phyloP scores from a whole-genome alignment of 2,797 vertebrate genomes.

The Furcifer pardalis region DNA sequence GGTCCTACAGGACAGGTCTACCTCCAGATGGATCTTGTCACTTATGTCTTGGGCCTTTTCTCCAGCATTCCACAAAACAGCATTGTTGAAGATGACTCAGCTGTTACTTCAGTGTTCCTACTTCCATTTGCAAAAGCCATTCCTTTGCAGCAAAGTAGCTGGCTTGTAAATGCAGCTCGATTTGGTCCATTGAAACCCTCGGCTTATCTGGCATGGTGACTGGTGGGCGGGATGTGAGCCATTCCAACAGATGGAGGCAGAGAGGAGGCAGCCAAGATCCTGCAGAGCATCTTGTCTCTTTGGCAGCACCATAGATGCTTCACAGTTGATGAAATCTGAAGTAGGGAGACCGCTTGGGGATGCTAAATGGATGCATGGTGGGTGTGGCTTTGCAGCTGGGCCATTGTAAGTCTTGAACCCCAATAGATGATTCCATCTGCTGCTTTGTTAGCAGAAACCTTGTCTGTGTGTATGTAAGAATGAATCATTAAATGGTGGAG shows the following conservation, averaged over 20 bases:
- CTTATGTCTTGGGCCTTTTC: background rate
- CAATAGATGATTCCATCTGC: background rate
- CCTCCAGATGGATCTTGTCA: background rate
- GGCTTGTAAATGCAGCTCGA: background rate
- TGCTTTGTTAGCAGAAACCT: background rate
- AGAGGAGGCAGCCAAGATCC: slow-evolving; percentile 27
- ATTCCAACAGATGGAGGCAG: slow-evolving; percentile 37
- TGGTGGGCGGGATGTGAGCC: slow-evolving; percentile 35
- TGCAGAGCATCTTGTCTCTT: slow-evolving; percentile 43
- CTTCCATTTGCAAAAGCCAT: background rate
- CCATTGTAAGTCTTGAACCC: background rate
- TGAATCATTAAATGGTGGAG: background rate
- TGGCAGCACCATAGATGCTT: background rate
- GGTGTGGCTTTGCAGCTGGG: background rate
- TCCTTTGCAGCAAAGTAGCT: background rate
- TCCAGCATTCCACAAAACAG: background rate
- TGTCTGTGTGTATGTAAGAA: too few species aligned
- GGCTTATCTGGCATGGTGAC: slow-evolving; percentile 5
- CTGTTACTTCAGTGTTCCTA: background rate
- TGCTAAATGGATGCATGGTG: background rate
- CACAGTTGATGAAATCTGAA: slow-evolving; percentile 7
- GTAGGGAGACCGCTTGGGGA: background rate
- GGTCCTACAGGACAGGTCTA: background rate
- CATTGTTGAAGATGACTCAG: background rate
- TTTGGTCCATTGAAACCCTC: slow-evolving; percentile 4